Percentiles rank a stretch among this genome's conserved stretches.
Conservation (phyloP, 2,113 vertebrate species). For the Candoia aspera region DNA sequence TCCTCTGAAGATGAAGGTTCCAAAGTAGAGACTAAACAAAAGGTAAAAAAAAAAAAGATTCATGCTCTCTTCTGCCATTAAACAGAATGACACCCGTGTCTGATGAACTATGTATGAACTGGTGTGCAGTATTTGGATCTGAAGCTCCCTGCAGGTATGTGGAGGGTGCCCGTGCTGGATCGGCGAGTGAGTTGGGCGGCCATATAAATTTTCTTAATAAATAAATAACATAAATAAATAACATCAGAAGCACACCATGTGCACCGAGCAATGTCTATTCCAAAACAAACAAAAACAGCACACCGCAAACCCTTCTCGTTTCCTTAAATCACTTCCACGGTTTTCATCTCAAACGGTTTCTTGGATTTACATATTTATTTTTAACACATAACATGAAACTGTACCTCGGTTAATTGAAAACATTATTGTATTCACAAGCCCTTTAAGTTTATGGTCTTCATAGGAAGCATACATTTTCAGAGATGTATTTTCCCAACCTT, state of each 20-base stretch:
- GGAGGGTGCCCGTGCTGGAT: not conserved
- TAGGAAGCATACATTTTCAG: fast-evolving
- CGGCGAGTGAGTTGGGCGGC: not conserved
- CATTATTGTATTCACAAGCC: not conserved
- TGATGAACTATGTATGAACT: not conserved
- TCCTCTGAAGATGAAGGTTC: too few species aligned
- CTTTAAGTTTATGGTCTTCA: fast-evolving
- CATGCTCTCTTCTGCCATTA: not conserved
- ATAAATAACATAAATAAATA: too few species aligned
- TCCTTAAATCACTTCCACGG: not conserved
- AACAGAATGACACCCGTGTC: not conserved
- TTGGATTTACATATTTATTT: not conserved
- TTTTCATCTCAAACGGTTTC: not conserved
- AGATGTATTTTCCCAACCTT: not conserved
- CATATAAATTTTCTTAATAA: too few species aligned
- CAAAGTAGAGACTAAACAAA: too few species aligned
- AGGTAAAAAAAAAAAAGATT: too few species aligned
- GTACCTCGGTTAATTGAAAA: not conserved
- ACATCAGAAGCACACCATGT: not conserved
- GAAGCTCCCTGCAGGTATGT: not conserved
- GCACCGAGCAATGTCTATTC: not conserved
- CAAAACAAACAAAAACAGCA: not conserved
- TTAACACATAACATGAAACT: not conserved
- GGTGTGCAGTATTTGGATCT: not conserved
- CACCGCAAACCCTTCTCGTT: not conserved